Conservation (phyloP, 1,140 invertebrate genomes). For the Eurosta solidaginis region DNA sequence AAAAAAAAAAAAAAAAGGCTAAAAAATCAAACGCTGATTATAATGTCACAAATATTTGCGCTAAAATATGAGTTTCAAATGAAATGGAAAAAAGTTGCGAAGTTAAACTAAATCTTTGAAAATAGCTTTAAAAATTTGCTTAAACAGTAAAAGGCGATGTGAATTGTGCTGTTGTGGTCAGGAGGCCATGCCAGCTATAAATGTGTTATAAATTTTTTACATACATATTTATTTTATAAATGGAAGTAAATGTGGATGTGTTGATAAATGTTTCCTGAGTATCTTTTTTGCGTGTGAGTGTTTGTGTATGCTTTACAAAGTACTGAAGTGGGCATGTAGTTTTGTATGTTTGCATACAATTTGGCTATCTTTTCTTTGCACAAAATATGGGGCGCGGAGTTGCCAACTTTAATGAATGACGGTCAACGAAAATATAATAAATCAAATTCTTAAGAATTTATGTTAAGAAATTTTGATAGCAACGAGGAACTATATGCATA, state of each 20-base stretch:
- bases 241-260: not conserved
- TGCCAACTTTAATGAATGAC: too few relatives aligned
- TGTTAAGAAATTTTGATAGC: too few relatives aligned
- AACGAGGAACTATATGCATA: too few relatives aligned
- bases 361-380: too few relatives aligned
- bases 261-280: too few relatives aligned
- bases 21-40: not conserved
- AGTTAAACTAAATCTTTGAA: not conserved
- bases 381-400: too few relatives aligned
- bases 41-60: not conserved
- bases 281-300: too few relatives aligned
- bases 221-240: not conserved
- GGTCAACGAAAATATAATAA: too few relatives aligned
- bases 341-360: too few relatives aligned
- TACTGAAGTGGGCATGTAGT: too few relatives aligned
- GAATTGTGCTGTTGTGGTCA: not conserved
- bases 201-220: not conserved
- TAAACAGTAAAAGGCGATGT: not conserved
- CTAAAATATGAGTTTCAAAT: not conserved
- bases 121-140: not conserved
- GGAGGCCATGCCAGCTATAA: not conserved
- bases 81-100: not conserved
- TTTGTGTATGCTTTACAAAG: too few relatives aligned
- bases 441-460: too few relatives aligned
- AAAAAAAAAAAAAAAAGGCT: not conserved